Base-by-base conservation (phyloP, 2,888 invertebrate species). In the Tortrix viridana region DNA sequence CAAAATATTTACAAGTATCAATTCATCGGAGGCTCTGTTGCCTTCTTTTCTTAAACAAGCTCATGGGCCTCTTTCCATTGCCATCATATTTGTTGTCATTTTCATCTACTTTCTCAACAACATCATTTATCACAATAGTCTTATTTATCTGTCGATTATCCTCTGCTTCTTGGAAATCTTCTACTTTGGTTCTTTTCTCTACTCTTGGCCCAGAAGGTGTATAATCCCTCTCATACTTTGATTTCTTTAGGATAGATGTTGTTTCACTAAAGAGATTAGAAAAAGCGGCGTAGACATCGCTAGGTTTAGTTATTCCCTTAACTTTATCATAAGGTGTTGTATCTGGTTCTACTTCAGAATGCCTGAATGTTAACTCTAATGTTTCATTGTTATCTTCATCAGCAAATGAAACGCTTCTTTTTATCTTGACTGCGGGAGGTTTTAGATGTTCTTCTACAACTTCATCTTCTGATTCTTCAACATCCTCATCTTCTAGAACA, bases 11-110 rank as follows among this genome's bases (percentile, higher is more conserved):
- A 48, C 14, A 50, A 47, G 12, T n/a, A 43, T 44, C 12, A 19
- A 43, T 41, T 62, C 69, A 77, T 14, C 66, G 70, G 68, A 82
- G 85, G 57, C 77, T 82, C 65, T 85, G 83, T 73, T 86, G 81
- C 70, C 89, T 84, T 65, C 76, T 84, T 71, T 85, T 84, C 69
- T 89, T 91, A 67, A 90, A 92, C 54, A 92, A 72, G 73, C 91
- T 92, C 49, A 79, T 76, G 41, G 90, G 89, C 67, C 86, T 80
- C 43, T 69, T 76, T 48, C 72, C 76, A 58, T 53, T 67, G 64
- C 50, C 75, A 49, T 76, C 70, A 37, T 73, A 41, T 49, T 71
- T 75, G 38, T 71, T 76, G 65, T 71, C 68, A 65, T 67, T 69
- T 46, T 56, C 55, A 56, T 70, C 71, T 14, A 53, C 62, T 64